A percentile compares a stretch with the other conserved stretches of the same genome.
Conservation (phyloP, 2,888 invertebrate genomes). For the Eupsilia transversa region DNA sequence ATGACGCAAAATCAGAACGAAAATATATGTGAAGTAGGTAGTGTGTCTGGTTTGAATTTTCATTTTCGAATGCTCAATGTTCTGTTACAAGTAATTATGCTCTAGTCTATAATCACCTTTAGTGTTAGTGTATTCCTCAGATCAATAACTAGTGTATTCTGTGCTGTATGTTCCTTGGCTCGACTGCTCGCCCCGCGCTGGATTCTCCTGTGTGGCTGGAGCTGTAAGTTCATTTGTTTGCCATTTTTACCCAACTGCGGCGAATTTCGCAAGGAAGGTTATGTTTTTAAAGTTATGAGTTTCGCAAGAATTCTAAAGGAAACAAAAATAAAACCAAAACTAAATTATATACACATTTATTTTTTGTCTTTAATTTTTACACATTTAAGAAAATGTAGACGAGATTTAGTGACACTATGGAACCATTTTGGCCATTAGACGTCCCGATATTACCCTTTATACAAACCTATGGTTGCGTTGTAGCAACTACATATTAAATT, state of each 20-base stretch:
- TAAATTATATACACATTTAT: slow-evolving; percentile 78
- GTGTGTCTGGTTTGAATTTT: too few species aligned
- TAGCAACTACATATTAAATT: slow-evolving; percentile 65
- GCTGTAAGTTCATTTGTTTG: not conserved
- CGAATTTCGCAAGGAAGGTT: not conserved
- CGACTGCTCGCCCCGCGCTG: too few species aligned
- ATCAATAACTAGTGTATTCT: too few species aligned
- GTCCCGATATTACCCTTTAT: slow-evolving; percentile 67
- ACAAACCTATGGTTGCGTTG: slow-evolving; percentile 64
- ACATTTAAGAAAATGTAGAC: slow-evolving; percentile 72
- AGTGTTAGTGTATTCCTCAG: too few species aligned
- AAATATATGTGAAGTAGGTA: too few species aligned
- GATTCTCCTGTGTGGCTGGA: not conserved
- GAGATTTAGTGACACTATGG: slow-evolving; percentile 70
- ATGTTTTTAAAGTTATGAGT: not conserved
- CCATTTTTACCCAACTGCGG: not conserved
- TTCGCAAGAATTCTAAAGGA: not conserved
- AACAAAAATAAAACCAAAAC: slow-evolving; percentile 25
- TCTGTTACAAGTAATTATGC: too few species aligned
- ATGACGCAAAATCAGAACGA: not conserved
- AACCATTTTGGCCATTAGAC: slow-evolving; percentile 57
- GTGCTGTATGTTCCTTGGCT: too few species aligned
- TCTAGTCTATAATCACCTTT: too few species aligned
- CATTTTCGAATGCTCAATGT: too few species aligned
- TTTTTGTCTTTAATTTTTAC: slow-evolving; percentile 78